A percentile compares a stretch with the other conserved stretches of the same genome.
Conservation (phyloP, 2,113 vertebrate species). For the Pelecanoides urinatrix region DNA sequence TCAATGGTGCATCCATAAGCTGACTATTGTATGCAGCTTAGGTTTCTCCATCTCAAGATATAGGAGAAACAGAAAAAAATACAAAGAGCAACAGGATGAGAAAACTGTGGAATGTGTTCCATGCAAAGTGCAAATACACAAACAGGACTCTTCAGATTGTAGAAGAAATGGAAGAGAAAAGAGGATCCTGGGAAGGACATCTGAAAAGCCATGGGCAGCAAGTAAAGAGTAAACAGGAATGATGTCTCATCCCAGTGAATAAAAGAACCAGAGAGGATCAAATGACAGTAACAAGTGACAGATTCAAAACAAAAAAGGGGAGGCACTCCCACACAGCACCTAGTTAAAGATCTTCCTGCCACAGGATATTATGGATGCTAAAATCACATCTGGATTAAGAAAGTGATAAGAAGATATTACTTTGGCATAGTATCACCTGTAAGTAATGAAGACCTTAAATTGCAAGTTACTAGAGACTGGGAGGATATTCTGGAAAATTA, state of each 20-base stretch:
- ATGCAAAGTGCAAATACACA: background rate
- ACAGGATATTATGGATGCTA: background rate
- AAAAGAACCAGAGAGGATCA: background rate
- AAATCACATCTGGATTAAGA: background rate
- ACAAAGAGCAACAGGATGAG: background rate
- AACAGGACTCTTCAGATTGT: background rate
- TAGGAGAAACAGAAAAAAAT: background rate
- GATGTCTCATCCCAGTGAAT: background rate
- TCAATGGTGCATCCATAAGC: background rate
- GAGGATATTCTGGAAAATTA: background rate
- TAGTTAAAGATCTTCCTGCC: background rate
- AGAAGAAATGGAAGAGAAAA: background rate
- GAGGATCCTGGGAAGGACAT: background rate
- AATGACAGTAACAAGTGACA: background rate
- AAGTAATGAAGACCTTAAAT: background rate
- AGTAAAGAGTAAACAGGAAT: background rate
- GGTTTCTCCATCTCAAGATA: background rate
- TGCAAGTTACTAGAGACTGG: background rate
- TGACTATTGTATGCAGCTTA: background rate
- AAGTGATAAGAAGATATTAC: background rate
- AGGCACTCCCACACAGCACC: background rate
- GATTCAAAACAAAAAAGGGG: background rate
- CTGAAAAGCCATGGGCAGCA: background rate
- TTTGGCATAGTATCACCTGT: background rate
- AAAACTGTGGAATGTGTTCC: accelerated